Evolutionary conservation across 37 sponge, comb jelly and placozoan species (phyloP).

Genomic region (Geodia barretti): DNA sequence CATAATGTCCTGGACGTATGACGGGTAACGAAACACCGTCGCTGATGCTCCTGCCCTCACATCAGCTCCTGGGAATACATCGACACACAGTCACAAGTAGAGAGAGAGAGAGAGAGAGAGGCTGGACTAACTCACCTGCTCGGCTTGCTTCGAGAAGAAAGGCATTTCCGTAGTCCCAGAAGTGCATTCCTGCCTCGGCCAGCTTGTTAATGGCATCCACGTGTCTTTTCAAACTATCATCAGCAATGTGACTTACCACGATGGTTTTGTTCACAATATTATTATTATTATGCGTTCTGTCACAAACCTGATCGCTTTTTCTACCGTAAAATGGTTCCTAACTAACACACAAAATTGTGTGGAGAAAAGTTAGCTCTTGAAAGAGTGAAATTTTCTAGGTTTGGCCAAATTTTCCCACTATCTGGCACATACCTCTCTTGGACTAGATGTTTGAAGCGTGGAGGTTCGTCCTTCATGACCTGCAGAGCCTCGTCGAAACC

Average conservation of each 20-base stretch:
- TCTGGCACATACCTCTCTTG: constrained; percentile 80
- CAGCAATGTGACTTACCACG: too few relatives aligned
- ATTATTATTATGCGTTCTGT: too few relatives aligned
- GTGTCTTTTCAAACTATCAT: constrained; percentile 77
- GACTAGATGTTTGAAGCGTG: constrained; percentile 79
- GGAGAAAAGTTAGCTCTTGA: too few relatives aligned
- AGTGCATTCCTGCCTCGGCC: constrained; percentile 79
- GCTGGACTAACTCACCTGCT: constrained; percentile 50
- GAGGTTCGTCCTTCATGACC: constrained; percentile 71
- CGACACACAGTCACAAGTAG: background rate
- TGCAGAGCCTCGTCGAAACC: constrained; percentile 66
- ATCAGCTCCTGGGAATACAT: constrained; percentile 56
- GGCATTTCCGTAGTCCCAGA: constrained; percentile 99
- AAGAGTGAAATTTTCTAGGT: background rate
- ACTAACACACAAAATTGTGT: too few relatives aligned
- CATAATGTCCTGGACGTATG: constrained; percentile 97
- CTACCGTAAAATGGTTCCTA: too few relatives aligned
- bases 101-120: background rate
- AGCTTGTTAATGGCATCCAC: constrained; percentile 92
- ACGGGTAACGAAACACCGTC: constrained; percentile 81
- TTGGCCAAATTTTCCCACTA: background rate
- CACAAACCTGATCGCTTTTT: too few relatives aligned
- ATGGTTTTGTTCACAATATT: background rate
- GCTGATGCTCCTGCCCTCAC: constrained; percentile 50
- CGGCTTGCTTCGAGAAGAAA: constrained; percentile 91